Evolutionary conservation across 35 echinoderm and acorn worm genomes (phyloP).

Genomic region (Apostichopus parvimensis): DNA sequence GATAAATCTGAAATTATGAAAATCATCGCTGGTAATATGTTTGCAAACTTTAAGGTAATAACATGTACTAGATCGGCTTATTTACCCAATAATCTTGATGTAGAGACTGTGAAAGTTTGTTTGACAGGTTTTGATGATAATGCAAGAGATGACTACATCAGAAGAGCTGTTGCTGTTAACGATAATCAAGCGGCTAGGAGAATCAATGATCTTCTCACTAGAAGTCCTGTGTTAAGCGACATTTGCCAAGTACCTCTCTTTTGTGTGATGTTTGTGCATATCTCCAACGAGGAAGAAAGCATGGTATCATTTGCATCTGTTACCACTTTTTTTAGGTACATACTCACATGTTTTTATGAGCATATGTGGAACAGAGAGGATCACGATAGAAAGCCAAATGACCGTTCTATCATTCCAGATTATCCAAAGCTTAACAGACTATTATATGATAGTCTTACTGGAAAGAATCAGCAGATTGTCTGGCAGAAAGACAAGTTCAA

Average conservation of each 20-base stretch:
- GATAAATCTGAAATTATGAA: not conserved
- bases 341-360: not conserved
- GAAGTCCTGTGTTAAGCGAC: not conserved
- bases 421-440: not conserved
- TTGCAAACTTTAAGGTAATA: not conserved
- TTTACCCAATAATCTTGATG: not conserved
- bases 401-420: not conserved
- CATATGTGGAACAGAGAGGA: not conserved
- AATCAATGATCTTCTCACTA: not conserved
- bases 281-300: not conserved
- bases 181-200: not conserved
- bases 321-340: not conserved
- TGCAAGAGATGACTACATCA: not conserved
- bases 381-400: too few relatives aligned
- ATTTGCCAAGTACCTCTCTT: slow-evolving; percentile 12
- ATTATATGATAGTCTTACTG: not conserved
- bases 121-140: slow-evolving; percentile 8
- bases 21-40: not conserved
- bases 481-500: not conserved
- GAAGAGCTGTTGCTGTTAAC: not conserved
- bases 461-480: not conserved
- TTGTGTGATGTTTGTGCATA: slow-evolving; percentile 16
- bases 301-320: not conserved
- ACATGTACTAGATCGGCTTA: not conserved
- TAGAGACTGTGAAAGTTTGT: not conserved